Base-by-base conservation (phyloP, 1,140 invertebrate genomes). In the Habropoda laboriosa region DNA sequence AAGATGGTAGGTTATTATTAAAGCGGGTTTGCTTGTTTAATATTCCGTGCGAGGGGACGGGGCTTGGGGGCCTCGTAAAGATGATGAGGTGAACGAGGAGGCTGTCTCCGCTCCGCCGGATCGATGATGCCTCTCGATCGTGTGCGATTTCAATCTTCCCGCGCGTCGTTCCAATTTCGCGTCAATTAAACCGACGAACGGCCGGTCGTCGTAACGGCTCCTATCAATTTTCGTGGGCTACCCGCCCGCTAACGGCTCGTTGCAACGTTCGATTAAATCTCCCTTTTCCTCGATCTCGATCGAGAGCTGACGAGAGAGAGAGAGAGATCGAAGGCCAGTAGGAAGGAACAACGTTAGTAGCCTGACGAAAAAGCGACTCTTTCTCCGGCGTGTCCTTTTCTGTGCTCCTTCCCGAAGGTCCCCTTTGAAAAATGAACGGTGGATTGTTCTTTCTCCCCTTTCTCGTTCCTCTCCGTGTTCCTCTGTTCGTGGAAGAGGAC, bases 31-130 rank as follows among this genome's bases (percentile, higher is more conserved):
- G 35, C 66, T n/a, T n/a, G 81, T 85, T 90, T 90, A 89, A 89
- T 90, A 90, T 91, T 90, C 86, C 82, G 45, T 58, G 67, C 67
- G 72, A 51, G 80, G n/a, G n/a, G 82, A 88, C 80, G 85, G 86
- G 86, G 87, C 87, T 88, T 88, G 86, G 91, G 90, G 83, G 79
- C 79, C 82, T 90, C 88, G 83, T 90, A 89, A 90, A 90, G 68
- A 78, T 73, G 83, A 86, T 86, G 88, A n/a, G 38, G n/a, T n/a
- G 32, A 81, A 78, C 64, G 53, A 67, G 49, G 27, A 53, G 55
- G 27, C 32, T 57, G 61, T 32, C 58, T 18, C 32, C 55, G 27
- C 16, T 51, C 21, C 51, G 21, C 55, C 73, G 5, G 5, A 12
- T 42, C 40, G 40, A 42, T 42, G 18, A n/a, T 0, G 21, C 21